Base-by-base conservation (phyloP, 2,888 invertebrate genomes). In the Parascotia fuliginaria region DNA sequence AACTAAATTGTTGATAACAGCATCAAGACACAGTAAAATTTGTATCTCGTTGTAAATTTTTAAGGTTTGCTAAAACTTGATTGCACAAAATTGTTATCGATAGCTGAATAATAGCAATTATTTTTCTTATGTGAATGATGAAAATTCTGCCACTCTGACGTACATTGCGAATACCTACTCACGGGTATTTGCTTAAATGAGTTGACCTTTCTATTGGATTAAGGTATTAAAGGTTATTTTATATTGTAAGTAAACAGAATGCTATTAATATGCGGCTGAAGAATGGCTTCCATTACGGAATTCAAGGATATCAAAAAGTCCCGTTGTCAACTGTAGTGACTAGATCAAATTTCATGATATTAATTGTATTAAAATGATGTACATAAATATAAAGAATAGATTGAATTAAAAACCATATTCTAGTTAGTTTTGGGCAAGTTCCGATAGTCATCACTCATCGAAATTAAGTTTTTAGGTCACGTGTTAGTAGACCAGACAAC, bases 211-310 rank as follows among this genome's bases (percentile, higher is more conserved):
- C 12, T 43, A 53, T 57, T 49, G 39, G 49, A 63, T 64, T 55
- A 66, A 14, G 27, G 28, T 55, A 61, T 64, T 55, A 64, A 11
- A 58, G 34, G 43, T 32, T 52, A 49, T 43, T 40, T 44, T 54
- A 32, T 45, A 52, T 40, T 31, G 43, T n/a, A 33, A 31, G 37
- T 31, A 28, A 31, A 16, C 29, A 16, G 40, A 12, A 46, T 9
- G 9, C 40, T 51, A 38, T 55, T 43, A 48, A 54, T 60, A 63
- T 51, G 39, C 36, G 3, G 19, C 27, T 31, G 1, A 38, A 58
- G 46, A 51, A 53, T 41, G 66, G 61, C 52, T 66, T 66, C 66
- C 40, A 46, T 41, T 28, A 41, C 28, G 24, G 14, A 33, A 43
- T 40, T 39, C 39, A 52, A 58, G 55, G 54, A 28, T 51, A 40